phyloP scores from a whole-genome alignment of 2,888 invertebrate genomes.

The Drosophila heteroneura region DNA sequence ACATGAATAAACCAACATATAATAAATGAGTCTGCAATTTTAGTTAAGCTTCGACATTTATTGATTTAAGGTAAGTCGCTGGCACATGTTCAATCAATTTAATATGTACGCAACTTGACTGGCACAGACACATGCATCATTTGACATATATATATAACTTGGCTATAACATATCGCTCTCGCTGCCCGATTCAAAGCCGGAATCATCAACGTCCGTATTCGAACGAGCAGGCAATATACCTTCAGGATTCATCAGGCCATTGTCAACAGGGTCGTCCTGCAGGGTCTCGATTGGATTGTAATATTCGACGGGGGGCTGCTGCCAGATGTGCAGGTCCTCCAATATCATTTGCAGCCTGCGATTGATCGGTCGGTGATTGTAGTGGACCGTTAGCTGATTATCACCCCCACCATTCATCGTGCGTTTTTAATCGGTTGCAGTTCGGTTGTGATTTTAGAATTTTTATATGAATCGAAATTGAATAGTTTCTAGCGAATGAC shows the following conservation, averaged over 20 bases:
- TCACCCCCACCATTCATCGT: conserved; percentile 74
- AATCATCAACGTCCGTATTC: conserved; percentile 49
- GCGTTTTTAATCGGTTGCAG: conserved; percentile 2
- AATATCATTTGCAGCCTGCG: conserved; percentile 30
- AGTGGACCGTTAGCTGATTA: conserved; percentile 51
- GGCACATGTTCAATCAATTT: conserved; percentile 42
- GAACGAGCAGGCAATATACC: neutral
- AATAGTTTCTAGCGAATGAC: conserved; percentile 3
- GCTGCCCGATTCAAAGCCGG: conserved; percentile 70
- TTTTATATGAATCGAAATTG: conserved; percentile 1
- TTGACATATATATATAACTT: neutral
- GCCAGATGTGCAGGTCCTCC: conserved; percentile 28
- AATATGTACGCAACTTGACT: conserved; percentile 38
- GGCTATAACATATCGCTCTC: conserved; percentile 51
- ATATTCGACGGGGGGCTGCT: neutral
- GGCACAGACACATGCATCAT: neutral
- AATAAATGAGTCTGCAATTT: conserved; percentile 52
- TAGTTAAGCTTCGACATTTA: conserved; percentile 6
- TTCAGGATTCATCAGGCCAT: neutral
- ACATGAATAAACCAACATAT: conserved; percentile 73
- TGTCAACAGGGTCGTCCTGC: neutral
- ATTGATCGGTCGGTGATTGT: conserved; percentile 29
- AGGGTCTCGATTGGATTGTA: neutral
- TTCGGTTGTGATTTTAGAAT: conserved; percentile 13
- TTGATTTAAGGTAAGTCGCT: conserved; percentile 11